Evolutionary conservation across 2,113 vertebrate genomes (phyloP).

Genomic region (Cyanoramphus novaezelandiae): DNA sequence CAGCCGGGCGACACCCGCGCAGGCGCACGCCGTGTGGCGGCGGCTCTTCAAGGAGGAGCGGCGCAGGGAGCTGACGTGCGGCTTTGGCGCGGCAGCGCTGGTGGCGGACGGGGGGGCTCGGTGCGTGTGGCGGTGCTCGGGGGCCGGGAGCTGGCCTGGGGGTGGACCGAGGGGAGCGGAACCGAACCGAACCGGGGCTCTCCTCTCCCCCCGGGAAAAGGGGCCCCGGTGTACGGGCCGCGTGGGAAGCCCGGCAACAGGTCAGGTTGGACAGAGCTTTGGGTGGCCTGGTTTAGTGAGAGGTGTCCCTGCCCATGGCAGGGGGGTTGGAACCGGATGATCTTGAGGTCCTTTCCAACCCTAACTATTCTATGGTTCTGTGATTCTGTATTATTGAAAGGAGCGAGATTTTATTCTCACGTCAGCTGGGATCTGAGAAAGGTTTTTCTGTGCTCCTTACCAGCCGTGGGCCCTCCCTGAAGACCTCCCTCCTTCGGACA

Average conservation of each 20-base stretch:
- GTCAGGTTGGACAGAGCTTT: no score
- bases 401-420: neutral
- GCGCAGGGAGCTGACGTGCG: neutral
- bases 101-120: no score
- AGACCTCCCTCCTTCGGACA: neutral
- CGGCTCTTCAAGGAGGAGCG: neutral
- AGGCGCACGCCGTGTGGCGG: neutral
- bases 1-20: neutral
- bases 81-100: no score
- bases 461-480: neutral
- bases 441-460: neutral
- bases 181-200: neutral
- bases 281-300: no score
- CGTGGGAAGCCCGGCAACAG: neutral
- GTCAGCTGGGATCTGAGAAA: neutral
- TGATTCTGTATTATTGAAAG: neutral
- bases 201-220: no score
- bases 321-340: no score
- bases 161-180: neutral
- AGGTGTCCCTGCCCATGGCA: no score
- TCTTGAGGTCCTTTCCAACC: no score
- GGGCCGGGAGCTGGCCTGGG: no score
- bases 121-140: no score
- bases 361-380: no score
- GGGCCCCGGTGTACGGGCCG: neutral